A percentile compares a stretch with the other conserved stretches of the same genome.
phyloP scores from a whole-genome alignment of 2,797 vertebrate genomes.

The Clarias platycephalus region DNA sequence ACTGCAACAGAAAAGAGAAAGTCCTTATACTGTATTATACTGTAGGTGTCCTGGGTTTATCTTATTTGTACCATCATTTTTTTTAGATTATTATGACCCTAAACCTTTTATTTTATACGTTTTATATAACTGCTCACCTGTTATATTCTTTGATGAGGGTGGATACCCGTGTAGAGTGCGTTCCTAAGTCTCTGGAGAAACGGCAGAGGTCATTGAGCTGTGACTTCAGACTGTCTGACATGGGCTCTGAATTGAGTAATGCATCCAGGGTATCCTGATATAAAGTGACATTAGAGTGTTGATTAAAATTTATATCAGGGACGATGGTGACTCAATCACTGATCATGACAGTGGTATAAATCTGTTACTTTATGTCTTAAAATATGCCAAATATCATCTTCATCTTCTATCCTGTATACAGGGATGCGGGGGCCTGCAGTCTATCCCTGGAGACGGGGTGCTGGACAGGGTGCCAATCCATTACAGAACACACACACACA shows the following conservation, averaged over 20 bases:
- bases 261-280: slow-evolving; percentile 83
- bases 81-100: neutral
- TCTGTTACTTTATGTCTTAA: neutral
- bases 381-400: neutral
- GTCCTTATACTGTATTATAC: neutral
- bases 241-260: slow-evolving; percentile 84
- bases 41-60: neutral
- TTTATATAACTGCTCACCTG: slow-evolving; percentile 73
- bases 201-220: slow-evolving; percentile 92
- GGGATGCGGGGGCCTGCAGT: too few species aligned
- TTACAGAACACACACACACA: too few species aligned
- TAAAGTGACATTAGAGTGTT: slow-evolving; percentile 35
- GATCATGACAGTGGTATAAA: neutral
- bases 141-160: slow-evolving; percentile 94
- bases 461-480: too few species aligned
- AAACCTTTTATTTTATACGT: neutral
- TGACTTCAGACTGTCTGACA: slow-evolving; percentile 87
- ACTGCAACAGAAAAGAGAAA: slow-evolving; percentile 64
- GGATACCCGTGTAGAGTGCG: slow-evolving; percentile 88
- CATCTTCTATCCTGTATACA: too few species aligned
- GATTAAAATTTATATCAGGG: neutral
- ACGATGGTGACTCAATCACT: neutral
- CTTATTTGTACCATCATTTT: neutral
- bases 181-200: slow-evolving; percentile 90
- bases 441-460: too few species aligned